Percentiles rank a stretch among this genome's conserved stretches.
Evolutionary conservation across 2,888 invertebrate genomes (phyloP).

Genomic region (Limnephilus auricula): DNA sequence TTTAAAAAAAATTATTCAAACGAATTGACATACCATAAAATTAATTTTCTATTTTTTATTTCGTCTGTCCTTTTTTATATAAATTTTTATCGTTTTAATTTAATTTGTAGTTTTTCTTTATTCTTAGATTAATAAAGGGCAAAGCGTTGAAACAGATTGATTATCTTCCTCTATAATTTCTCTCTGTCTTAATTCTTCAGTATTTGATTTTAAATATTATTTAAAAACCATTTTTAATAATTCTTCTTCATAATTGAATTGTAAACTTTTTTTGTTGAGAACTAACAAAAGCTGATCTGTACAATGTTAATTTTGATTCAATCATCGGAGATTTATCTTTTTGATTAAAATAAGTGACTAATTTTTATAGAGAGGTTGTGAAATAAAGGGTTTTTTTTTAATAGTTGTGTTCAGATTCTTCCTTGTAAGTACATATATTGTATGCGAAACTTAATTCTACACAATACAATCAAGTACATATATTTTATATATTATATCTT

Average conservation of each 20-base stretch:
- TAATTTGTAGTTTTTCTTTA: slow-evolving; percentile 27
- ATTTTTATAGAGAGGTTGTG: background rate
- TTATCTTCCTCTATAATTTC: background rate
- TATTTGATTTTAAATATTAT: background rate
- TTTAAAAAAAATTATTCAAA: background rate
- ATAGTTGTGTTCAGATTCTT: no score
- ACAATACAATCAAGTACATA: no score
- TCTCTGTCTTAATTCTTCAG: background rate
- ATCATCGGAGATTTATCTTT: background rate
- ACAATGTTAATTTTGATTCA: background rate
- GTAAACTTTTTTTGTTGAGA: background rate
- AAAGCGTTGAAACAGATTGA: slow-evolving; percentile 17
- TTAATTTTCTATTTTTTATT: slow-evolving; percentile 17
- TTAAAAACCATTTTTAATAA: background rate
- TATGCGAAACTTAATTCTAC: background rate
- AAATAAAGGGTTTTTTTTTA: background rate
- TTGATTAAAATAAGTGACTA: background rate
- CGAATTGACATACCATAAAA: slow-evolving; percentile 10
- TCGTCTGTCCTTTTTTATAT: background rate
- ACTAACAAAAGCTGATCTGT: background rate
- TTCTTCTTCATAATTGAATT: background rate
- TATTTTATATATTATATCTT: no score
- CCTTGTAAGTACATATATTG: no score
- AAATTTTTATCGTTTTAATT: background rate
- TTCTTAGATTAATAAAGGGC: slow-evolving; percentile 36